phyloP scores from a whole-genome alignment of 53 echinoderm and acorn worm genomes.

The Actinopyga echinites region DNA sequence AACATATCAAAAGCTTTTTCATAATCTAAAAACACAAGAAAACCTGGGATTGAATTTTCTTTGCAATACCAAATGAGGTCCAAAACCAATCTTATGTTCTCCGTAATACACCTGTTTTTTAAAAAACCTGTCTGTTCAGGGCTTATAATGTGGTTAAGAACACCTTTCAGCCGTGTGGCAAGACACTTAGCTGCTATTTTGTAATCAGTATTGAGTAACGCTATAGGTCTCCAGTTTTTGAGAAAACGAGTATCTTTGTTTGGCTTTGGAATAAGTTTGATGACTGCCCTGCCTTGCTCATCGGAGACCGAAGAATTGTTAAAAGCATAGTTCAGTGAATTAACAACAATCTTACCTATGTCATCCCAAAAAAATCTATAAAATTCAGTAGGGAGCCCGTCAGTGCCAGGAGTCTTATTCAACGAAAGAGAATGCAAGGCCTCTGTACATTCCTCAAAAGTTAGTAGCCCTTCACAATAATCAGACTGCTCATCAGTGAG shows the following conservation, averaged over 20 bases:
- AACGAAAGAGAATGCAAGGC: background rate
- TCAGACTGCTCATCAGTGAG: background rate
- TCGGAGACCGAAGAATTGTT: too few relatives aligned
- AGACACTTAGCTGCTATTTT: too few relatives aligned
- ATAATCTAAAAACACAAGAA: background rate
- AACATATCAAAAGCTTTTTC: too few relatives aligned
- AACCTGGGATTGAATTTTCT: background rate
- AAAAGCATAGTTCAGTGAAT: background rate
- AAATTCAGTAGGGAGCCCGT: constrained; percentile 1
- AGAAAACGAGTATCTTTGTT: too few relatives aligned
- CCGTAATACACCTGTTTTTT: too few relatives aligned
- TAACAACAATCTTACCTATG: background rate
- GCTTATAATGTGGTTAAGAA: too few relatives aligned
- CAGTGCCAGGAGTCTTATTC: background rate
- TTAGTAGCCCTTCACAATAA: background rate
- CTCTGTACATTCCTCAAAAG: background rate
- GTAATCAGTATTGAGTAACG: too few relatives aligned
- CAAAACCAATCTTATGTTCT: background rate
- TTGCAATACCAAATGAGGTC: constrained; percentile 2
- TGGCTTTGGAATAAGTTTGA: too few relatives aligned
- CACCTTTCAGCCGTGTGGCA: too few relatives aligned
- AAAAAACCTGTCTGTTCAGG: background rate
- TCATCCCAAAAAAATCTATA: background rate
- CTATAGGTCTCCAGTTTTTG: too few relatives aligned
- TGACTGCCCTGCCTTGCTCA: too few relatives aligned